Evolutionary conservation across 2,797 vertebrate genomes (phyloP).

Genomic region (Tapera naevia): DNA sequence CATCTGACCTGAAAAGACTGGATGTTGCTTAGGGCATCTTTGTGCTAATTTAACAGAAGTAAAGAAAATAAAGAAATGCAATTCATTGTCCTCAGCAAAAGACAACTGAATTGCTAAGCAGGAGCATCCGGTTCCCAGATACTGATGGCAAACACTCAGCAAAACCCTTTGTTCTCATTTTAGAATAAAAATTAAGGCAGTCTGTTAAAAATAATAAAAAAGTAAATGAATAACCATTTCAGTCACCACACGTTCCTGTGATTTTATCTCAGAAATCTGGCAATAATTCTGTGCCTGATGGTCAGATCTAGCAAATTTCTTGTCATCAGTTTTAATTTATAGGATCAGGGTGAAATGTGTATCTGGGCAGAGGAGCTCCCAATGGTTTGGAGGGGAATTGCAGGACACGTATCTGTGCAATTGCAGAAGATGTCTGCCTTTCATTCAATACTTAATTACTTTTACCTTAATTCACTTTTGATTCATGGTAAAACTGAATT

Average conservation of each 20-base stretch:
- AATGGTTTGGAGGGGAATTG: background rate
- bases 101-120: background rate
- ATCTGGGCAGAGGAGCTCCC: background rate
- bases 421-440: background rate
- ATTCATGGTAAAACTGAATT: background rate
- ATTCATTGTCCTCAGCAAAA: background rate
- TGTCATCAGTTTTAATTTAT: background rate
- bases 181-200: background rate
- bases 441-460: background rate
- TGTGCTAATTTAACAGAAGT: background rate
- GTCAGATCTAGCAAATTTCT: background rate
- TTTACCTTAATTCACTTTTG: background rate
- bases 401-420: background rate
- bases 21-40: background rate
- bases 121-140: background rate
- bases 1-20: background rate
- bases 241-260: background rate
- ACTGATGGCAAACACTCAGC: background rate
- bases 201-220: background rate
- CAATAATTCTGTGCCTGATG: background rate
- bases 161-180: constrained; percentile 11
- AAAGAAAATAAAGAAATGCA: background rate
- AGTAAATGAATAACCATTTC: constrained; percentile 17
- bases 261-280: background rate
- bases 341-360: background rate